A percentile compares a stretch with the other conserved stretches of the same genome.
Evolutionary conservation across 2,113 vertebrate species (phyloP).

Genomic region (Larimichthys crocea): DNA sequence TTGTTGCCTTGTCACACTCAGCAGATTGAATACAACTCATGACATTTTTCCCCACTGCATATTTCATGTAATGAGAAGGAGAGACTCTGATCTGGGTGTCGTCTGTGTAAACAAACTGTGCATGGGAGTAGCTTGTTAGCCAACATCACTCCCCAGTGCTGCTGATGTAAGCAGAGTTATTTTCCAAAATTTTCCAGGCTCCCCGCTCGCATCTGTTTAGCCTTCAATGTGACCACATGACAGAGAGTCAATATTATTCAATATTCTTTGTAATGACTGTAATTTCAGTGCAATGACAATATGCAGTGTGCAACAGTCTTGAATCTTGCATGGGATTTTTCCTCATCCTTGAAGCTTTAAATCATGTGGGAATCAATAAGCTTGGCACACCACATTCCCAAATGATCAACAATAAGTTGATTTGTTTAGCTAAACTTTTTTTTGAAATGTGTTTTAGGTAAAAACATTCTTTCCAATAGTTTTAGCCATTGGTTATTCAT

Average conservation of each 20-base stretch:
- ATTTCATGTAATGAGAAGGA: slow-evolving; percentile 75
- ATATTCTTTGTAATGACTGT: slow-evolving; percentile 43
- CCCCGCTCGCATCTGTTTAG: slow-evolving; percentile 60
- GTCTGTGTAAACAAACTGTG: slow-evolving; percentile 77
- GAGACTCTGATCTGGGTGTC: slow-evolving; percentile 77
- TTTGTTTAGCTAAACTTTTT: neutral
- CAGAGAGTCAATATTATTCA: slow-evolving; percentile 59
- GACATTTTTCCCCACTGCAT: slow-evolving; percentile 72
- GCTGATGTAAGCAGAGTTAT: slow-evolving; percentile 72
- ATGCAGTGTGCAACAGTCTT: slow-evolving; percentile 18
- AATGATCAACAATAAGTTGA: neutral
- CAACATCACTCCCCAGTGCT: slow-evolving; percentile 66
- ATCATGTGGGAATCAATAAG: slow-evolving; percentile 41
- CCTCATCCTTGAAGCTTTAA: slow-evolving; percentile 29
- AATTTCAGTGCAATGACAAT: slow-evolving; percentile 48
- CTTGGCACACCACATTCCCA: neutral
- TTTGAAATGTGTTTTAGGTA: neutral
- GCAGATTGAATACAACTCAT: slow-evolving; percentile 63
- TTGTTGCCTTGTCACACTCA: slow-evolving; percentile 57
- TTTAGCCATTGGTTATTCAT: neutral
- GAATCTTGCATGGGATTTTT: slow-evolving; percentile 16
- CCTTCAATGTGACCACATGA: slow-evolving; percentile 58
- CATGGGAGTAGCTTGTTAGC: slow-evolving; percentile 71
- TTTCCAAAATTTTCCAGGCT: slow-evolving; percentile 57
- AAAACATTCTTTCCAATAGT: neutral